Evolutionary conservation across 2,797 vertebrate genomes (phyloP), one percentile per base, ranked within the genome.

Genomic region (Clamator glandarius): DNA sequence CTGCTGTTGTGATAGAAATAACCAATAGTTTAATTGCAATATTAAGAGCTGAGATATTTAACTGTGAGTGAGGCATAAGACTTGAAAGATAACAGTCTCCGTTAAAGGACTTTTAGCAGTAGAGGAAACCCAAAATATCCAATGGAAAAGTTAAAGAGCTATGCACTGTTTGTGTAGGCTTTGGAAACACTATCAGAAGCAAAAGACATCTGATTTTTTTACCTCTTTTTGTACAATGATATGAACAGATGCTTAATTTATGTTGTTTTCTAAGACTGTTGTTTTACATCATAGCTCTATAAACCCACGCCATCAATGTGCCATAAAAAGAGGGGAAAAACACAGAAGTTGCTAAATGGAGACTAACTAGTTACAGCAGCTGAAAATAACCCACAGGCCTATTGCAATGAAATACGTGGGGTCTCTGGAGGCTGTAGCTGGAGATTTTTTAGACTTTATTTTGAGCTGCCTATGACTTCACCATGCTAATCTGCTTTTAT

Each of bases 351-450:
- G 72, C 91, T 94, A 72, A 80, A 92, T 14, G 50, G 74, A 89
- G 93, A 96, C 82, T 79, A 94, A 81, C 35, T n/a, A 96, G 88
- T 96, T 96, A 91, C 92, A 88, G 61, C 63, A 80, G 81, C 92
- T 93, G 91, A 90, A 96, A 97, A 94, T 89, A 96, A 92, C 95
- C 63, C 12, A 0, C 23, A 48, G 51, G 39, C n/a, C 82, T 81
- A 90, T 82, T 90, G 77, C 83, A 81, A 58, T 44, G 61, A 82
- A 68, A 36, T 55, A 35, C 25, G 29, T 51, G 52, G 82, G 87
- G 58, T 33, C 51, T 92, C 80, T 35, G 73, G 62, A 91, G 51
- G 54, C 78, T 76, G 46, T 58, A 50, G 25, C 33, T 89, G 75
- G 41, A 13, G 1, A 2, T 24, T 67, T 69, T 57, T 24, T 15